Evolutionary conservation across 2,888 invertebrate genomes (phyloP).

Genomic region (Sympetrum striolatum): DNA sequence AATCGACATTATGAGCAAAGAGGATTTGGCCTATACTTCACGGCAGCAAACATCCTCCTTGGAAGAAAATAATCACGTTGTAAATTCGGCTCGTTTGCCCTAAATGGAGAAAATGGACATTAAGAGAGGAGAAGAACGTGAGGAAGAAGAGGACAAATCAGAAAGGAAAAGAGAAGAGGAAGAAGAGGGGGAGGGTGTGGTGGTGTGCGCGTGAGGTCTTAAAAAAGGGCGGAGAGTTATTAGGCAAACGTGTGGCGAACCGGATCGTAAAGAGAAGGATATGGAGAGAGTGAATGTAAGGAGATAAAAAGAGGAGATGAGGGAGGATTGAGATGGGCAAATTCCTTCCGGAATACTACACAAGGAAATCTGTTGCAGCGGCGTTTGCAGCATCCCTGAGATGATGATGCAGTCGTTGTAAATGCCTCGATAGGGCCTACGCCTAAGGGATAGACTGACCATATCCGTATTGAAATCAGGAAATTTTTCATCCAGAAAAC

Average conservation of each 20-base stretch:
- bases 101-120: neutral
- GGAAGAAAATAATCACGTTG: too few relatives aligned
- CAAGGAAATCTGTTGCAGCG: neutral
- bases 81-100: too few relatives aligned
- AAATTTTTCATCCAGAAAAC: too few relatives aligned
- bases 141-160: neutral
- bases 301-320: neutral
- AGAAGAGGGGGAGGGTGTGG: neutral
- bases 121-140: neutral
- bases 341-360: neutral
- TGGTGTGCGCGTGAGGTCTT: conserved; percentile 16
- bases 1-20: too few relatives aligned
- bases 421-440: too few relatives aligned
- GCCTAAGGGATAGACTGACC: too few relatives aligned
- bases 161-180: neutral
- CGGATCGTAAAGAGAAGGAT: conserved; percentile 13
- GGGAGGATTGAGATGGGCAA: neutral
- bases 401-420: too few relatives aligned
- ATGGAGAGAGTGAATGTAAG: neutral
- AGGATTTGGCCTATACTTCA: too few relatives aligned
- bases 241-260: conserved; percentile 28
- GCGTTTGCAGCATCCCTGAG: neutral
- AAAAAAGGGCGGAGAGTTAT: conserved; percentile 40
- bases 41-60: too few relatives aligned
- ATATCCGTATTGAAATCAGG: too few relatives aligned